Base-by-base conservation (phyloP, 2,797 vertebrate species). In the Helicolenus hilgendorfi region DNA sequence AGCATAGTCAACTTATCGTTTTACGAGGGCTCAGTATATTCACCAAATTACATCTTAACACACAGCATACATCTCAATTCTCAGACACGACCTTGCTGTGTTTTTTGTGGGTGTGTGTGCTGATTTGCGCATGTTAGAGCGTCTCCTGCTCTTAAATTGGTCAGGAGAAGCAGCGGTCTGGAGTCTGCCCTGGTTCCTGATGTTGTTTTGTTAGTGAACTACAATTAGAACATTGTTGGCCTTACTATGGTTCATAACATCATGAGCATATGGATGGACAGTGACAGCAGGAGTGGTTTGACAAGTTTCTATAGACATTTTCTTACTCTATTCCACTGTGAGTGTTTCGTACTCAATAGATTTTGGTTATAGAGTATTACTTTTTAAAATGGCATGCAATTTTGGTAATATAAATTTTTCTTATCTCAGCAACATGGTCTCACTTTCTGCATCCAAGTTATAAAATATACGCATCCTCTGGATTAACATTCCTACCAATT, bases 401-500 rank as follows among this genome's bases (percentile, higher is more conserved):
- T 56, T 62, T 22, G 14, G 15, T 18, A 26, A 72, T 13, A 63
- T 11, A 18, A 11, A 1, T 9, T 35, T 15, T 26, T 73, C 10
- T 56, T 56, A 13, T 13, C 18, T 38, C 11, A 26, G 13, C 33
- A 41, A n/a, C 49, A 9, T 20, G 49, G 7, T 31, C 11, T 65
- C 18, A 62, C 13, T 70, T 87, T 83, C 41, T 76, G 24, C 38
- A 67, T 74, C 56, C 29, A 18, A 55, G 3, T 64, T 24, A 49
- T 63, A 20, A 64, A 68, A 18, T 69, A 49, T 20, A 49, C 59
- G 67, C 72, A 84, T 77, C 31, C 11, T 69, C 26, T 33, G 29
- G 15, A 88, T 85, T 81, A 79, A 73, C 65, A 80, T 80, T 70
- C 33, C 20, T 22, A 75, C 72, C 18, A 80, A 81, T 89, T 87